A percentile compares a stretch with the other conserved stretches of the same genome.
phyloP scores from a whole-genome alignment of 2,113 vertebrate species.

The Cyphomyrus plagiostoma region DNA sequence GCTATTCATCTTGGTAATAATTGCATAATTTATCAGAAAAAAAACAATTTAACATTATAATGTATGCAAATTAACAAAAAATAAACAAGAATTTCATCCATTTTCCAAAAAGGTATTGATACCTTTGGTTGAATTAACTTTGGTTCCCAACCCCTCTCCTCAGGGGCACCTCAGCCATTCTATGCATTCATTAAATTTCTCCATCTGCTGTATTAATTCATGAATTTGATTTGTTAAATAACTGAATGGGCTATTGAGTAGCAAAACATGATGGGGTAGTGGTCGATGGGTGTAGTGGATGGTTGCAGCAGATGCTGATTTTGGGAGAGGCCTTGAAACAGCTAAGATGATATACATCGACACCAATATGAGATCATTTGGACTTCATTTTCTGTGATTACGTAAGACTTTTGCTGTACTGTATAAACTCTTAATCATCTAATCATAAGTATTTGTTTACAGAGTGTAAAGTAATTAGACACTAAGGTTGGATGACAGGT shows the following conservation, averaged over 20 bases:
- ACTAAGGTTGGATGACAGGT: background rate
- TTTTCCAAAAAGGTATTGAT: too few species aligned
- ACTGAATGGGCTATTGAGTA: background rate
- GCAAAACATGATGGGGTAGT: background rate
- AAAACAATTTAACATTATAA: background rate
- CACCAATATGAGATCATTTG: too few species aligned
- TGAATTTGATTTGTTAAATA: background rate
- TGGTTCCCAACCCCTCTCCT: background rate
- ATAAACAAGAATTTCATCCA: too few species aligned
- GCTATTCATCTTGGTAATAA: background rate
- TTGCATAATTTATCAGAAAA: background rate
- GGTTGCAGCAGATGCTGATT: background rate
- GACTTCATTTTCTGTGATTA: too few species aligned
- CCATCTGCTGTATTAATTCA: background rate
- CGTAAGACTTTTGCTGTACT: too few species aligned
- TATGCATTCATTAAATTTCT: background rate
- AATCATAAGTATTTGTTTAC: background rate
- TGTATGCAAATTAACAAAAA: background rate
- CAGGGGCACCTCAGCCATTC: background rate
- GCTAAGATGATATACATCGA: too few species aligned
- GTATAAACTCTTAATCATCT: background rate
- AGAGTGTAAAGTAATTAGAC: background rate
- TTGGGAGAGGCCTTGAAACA: too few species aligned
- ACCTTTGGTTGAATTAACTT: background rate
- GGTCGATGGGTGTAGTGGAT: too few species aligned